Conservation (phyloP, 2,797 vertebrate genomes). For the Synaphobranchus kaupii region DNA sequence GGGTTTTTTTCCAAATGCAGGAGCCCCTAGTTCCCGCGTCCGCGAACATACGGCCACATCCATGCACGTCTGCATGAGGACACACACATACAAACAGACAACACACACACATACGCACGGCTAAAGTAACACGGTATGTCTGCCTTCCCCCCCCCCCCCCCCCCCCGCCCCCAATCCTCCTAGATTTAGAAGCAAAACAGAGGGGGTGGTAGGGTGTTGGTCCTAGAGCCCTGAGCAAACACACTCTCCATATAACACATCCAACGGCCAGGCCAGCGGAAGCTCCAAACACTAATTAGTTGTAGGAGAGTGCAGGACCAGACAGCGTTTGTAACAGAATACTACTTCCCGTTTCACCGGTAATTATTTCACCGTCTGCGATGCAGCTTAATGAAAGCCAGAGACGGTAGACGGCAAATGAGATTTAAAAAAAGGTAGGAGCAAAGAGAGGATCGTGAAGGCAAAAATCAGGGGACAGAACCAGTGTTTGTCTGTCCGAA, state of each 20-base stretch:
- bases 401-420: neutral
- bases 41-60: neutral
- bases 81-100: neutral
- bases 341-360: constrained; percentile 10
- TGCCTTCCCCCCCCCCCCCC: neutral
- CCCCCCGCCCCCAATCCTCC: neutral
- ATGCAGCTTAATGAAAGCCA: neutral
- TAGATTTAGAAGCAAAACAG: neutral
- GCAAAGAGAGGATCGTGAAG: neutral
- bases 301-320: neutral
- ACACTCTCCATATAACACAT: no score
- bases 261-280: neutral
- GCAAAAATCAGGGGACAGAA: neutral
- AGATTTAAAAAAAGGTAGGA: neutral
- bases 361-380: constrained; percentile 21
- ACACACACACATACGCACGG: neutral
- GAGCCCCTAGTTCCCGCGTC: no score
- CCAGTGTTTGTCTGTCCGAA: neutral
- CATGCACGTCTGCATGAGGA: neutral
- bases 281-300: neutral
- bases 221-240: neutral
- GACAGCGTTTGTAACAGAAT: neutral
- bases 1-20: no score
- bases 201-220: constrained; percentile 47
- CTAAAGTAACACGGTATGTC: neutral